phyloP scores from a whole-genome alignment of 2,113 vertebrate species.

The Phrynosoma platyrhinos region DNA sequence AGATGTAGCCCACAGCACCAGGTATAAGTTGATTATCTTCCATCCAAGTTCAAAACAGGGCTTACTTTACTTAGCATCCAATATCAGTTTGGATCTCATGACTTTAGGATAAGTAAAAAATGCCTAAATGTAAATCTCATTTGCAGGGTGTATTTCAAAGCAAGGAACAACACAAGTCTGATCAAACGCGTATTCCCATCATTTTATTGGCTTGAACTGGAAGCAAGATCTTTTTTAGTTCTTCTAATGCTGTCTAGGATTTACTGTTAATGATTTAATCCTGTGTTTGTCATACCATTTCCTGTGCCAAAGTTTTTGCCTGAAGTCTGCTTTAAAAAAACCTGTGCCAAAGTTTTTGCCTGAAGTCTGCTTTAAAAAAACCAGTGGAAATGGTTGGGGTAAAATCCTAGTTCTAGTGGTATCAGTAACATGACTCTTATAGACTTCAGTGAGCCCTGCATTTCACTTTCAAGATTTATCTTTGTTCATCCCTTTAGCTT shows the following conservation, averaged over 20 bases:
- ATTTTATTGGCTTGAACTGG: not conserved
- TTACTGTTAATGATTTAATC: slow-evolving; percentile 42
- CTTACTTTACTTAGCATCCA: too few relatives aligned
- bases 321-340: not conserved
- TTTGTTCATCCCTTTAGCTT: slow-evolving; percentile 36
- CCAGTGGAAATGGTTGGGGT: not conserved
- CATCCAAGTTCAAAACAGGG: too few relatives aligned
- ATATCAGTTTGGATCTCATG: too few relatives aligned
- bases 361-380: slow-evolving; percentile 1
- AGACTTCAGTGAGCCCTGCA: not conserved
- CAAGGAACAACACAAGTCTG: not conserved
- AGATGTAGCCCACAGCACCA: too few relatives aligned
- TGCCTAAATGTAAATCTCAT: not conserved
- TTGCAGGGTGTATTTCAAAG: not conserved
- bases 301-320: slow-evolving; percentile 14
- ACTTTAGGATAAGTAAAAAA: not conserved
- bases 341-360: slow-evolving; percentile 14
- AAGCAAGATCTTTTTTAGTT: slow-evolving; percentile 5
- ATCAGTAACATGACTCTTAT: not conserved
- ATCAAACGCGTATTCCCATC: not conserved
- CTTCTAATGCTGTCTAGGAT: not conserved
- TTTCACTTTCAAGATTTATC: slow-evolving; percentile 28
- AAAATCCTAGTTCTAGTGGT: not conserved
- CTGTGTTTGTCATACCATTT: slow-evolving; percentile 5
- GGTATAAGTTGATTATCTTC: too few relatives aligned